Percentiles rank a stretch among this genome's conserved stretches.
These are phyloP conservation scores for Gopherus flavomarginatus DNA, from an alignment of 2,113 vertebrate species.

Conservation along the genomic window DNA sequence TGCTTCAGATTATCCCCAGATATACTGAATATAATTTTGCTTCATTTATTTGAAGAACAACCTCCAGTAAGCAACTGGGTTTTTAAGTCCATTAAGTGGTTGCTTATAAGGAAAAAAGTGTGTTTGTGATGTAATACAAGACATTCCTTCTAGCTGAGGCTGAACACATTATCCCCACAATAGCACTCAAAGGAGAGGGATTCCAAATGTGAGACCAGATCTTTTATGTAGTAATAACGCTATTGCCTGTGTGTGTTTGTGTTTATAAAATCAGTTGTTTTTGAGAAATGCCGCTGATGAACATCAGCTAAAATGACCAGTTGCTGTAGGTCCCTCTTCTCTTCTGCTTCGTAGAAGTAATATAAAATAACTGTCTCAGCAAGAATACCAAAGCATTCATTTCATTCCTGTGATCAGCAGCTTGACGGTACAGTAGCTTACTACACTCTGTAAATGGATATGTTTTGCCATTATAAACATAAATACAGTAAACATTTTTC, in stretches of 20 bases:
- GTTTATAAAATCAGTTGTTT: conserved; percentile 14
- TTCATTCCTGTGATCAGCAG: not conserved
- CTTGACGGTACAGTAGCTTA: not conserved
- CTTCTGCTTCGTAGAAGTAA: not conserved
- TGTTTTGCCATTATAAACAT: not conserved
- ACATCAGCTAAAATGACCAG: conserved; percentile 28
- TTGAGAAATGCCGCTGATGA: conserved; percentile 48
- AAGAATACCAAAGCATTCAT: not conserved
- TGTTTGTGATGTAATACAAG: not conserved
- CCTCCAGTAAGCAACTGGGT: not conserved
- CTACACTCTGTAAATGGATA: not conserved
- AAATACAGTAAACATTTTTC: not conserved
- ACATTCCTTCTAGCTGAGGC: not conserved
- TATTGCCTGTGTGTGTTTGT: not conserved
- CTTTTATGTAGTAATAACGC: conserved; percentile 18
- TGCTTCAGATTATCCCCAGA: not conserved
- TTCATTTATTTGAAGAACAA: not conserved
- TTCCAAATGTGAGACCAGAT: not conserved
- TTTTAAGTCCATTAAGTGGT: not conserved
- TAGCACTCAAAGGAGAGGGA: not conserved
- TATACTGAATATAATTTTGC: not conserved
- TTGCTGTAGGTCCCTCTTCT: conserved; percentile 11
- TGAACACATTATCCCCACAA: not conserved
- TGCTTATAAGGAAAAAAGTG: not conserved
- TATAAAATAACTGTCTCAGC: not conserved